Conservation (phyloP, 2,797 vertebrate species). For the Gastrophryne carolinensis region DNA sequence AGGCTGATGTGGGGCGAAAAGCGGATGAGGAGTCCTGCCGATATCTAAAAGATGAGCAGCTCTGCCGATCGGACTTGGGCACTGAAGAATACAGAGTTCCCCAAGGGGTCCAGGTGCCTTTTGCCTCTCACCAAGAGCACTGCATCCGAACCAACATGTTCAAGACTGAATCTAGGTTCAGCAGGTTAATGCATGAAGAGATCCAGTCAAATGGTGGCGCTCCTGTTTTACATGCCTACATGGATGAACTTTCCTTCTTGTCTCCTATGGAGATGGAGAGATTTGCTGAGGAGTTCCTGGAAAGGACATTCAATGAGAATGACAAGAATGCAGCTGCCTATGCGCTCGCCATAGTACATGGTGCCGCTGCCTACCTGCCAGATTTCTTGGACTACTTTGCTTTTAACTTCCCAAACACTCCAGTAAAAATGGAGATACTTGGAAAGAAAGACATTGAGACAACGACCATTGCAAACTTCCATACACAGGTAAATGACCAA, state of each 20-base stretch:
- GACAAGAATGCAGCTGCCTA: constrained; percentile 86
- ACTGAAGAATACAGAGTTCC: constrained; percentile 72
- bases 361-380: constrained; percentile 90
- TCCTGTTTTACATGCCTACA: constrained; percentile 89
- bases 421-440: constrained; percentile 97
- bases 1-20: constrained; percentile 67
- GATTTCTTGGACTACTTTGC: constrained; percentile 99
- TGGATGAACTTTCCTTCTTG: constrained; percentile 91
- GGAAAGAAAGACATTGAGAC: constrained; percentile 99
- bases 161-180: constrained; percentile 83
- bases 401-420: constrained; percentile 97
- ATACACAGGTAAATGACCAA: constrained; percentile 85
- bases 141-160: constrained; percentile 88
- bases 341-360: constrained; percentile 90
- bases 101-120: constrained; percentile 78
- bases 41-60: constrained; percentile 75
- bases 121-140: constrained; percentile 93
- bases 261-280: constrained; percentile 85
- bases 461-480: constrained; percentile 95
- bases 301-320: constrained; percentile 87
- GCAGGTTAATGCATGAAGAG: constrained; percentile 91
- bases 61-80: constrained; percentile 68
- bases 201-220: constrained; percentile 93
- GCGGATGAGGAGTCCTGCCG: constrained; percentile 67
- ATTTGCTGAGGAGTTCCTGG: constrained; percentile 91